Percentiles rank a stretch among this genome's conserved stretches.
Evolutionary conservation across 1,140 invertebrate genomes (phyloP).

Genomic region (Parapsyche elsis): DNA sequence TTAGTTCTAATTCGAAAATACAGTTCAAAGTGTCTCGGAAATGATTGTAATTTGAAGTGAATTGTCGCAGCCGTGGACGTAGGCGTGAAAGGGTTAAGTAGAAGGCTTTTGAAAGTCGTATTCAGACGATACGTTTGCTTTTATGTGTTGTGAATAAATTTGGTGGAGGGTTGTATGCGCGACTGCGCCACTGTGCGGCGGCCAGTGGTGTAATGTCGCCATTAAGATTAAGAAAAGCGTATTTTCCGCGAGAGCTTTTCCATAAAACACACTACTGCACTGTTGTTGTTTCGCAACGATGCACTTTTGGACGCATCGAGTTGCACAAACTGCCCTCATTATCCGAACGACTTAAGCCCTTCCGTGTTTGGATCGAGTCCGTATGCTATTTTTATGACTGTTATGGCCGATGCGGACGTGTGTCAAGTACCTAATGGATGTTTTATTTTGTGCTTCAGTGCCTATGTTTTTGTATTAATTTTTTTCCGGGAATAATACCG

Average conservation of each 20-base stretch:
- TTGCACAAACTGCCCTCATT: slow-evolving; percentile 30
- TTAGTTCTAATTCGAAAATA: too few relatives aligned
- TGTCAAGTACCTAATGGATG: neutral
- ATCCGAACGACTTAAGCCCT: neutral
- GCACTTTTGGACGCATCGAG: slow-evolving; percentile 25
- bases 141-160: too few relatives aligned
- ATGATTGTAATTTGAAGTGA: too few relatives aligned
- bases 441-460: too few relatives aligned
- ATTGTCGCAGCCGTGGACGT: too few relatives aligned
- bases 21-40: too few relatives aligned
- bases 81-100: too few relatives aligned
- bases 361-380: neutral
- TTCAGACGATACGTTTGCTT: too few relatives aligned
- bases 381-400: slow-evolving; percentile 23
- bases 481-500: too few relatives aligned
- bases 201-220: slow-evolving; percentile 43
- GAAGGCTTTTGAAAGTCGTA: too few relatives aligned
- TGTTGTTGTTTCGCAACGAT: slow-evolving; percentile 47
- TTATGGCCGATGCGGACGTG: neutral
- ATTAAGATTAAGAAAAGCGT: slow-evolving; percentile 52
- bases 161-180: too few relatives aligned
- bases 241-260: slow-evolving; percentile 31
- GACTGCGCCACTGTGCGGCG: neutral
- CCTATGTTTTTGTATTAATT: too few relatives aligned
- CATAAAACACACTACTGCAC: neutral